A percentile compares a stretch with the other conserved stretches of the same genome.
Evolutionary conservation across 37 sponge, comb jelly and placozoan species (phyloP).

Genomic region (Mnemiopsis leidyi): DNA sequence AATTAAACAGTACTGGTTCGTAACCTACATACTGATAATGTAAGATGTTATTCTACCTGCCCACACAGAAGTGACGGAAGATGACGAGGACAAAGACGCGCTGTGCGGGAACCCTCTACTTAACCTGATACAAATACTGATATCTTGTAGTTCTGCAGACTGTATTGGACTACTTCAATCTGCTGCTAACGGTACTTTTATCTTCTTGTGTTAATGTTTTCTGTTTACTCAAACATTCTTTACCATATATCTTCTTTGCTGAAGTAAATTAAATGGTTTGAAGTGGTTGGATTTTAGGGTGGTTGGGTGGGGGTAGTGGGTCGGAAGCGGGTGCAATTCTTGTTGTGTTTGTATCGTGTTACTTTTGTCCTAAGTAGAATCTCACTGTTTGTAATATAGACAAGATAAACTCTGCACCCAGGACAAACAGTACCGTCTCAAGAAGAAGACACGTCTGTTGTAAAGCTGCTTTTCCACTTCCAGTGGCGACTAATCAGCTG

Average conservation of each 20-base stretch:
- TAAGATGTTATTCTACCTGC: neutral
- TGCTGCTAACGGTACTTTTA: neutral
- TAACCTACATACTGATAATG: too few species aligned
- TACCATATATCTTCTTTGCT: too few species aligned
- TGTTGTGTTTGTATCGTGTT: too few species aligned
- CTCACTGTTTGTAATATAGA: too few species aligned
- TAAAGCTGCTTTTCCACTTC: constrained; percentile 37
- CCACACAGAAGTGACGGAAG: neutral
- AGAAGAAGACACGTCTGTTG: neutral
- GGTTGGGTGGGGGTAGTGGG: too few species aligned
- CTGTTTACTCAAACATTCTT: too few species aligned
- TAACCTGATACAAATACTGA: constrained; percentile 29
- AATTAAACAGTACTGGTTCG: too few species aligned
- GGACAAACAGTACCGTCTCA: neutral
- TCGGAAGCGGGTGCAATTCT: too few species aligned
- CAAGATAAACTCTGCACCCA: neutral
- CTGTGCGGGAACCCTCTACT: constrained; percentile 41
- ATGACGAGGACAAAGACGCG: constrained; percentile 31
- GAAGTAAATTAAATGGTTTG: too few species aligned
- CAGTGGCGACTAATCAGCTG: constrained; percentile 45
- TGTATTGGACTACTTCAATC: neutral
- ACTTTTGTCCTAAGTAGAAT: too few species aligned
- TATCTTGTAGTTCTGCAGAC: constrained; percentile 5
- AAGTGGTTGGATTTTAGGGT: too few species aligned
- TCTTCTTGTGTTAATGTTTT: neutral